phyloP scores from a whole-genome alignment of 1,140 invertebrate species.

The Cylas formicarius region DNA sequence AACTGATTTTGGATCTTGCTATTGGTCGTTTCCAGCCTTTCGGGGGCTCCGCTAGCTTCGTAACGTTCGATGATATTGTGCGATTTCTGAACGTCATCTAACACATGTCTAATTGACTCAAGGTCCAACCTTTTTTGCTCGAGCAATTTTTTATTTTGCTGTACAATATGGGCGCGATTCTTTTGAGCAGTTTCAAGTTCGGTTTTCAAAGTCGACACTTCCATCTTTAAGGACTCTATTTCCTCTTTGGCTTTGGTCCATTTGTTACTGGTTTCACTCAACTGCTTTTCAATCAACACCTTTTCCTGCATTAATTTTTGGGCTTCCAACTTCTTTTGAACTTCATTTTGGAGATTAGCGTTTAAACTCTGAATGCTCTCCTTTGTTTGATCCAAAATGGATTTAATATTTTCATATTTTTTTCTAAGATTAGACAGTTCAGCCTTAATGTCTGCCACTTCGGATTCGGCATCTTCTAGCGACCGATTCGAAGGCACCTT shows the following conservation, averaged over 20 bases:
- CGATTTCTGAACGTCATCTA: slow-evolving; percentile 29
- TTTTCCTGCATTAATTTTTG: slow-evolving; percentile 31
- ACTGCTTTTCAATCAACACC: slow-evolving; percentile 24
- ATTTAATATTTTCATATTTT: slow-evolving; percentile 14
- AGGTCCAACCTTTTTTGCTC: slow-evolving; percentile 32
- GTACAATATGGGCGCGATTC: neutral
- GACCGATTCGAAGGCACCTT: slow-evolving; percentile 42
- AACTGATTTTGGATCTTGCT: slow-evolving; percentile 19
- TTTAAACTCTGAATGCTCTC: slow-evolving; percentile 26
- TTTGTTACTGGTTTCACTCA: slow-evolving; percentile 19
- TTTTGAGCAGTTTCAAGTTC: slow-evolving; percentile 14
- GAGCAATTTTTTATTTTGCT: slow-evolving; percentile 33
- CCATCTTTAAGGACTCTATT: too few relatives aligned
- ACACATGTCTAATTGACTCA: slow-evolving; percentile 35
- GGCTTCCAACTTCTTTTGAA: slow-evolving; percentile 27
- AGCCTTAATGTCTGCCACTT: slow-evolving; percentile 42
- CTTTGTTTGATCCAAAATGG: slow-evolving; percentile 26
- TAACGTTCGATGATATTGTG: slow-evolving; percentile 27
- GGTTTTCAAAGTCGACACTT: slow-evolving; percentile 2
- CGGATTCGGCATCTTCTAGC: slow-evolving; percentile 44
- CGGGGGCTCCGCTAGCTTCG: slow-evolving; percentile 11
- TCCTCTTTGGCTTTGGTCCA: slow-evolving; percentile 12
- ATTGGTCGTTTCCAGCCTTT: slow-evolving; percentile 16
- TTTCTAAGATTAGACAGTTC: slow-evolving; percentile 29
- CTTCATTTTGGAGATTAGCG: slow-evolving; percentile 24